Conservation (phyloP, 2,113 vertebrate species). For the Rousettus leschenaultii region DNA sequence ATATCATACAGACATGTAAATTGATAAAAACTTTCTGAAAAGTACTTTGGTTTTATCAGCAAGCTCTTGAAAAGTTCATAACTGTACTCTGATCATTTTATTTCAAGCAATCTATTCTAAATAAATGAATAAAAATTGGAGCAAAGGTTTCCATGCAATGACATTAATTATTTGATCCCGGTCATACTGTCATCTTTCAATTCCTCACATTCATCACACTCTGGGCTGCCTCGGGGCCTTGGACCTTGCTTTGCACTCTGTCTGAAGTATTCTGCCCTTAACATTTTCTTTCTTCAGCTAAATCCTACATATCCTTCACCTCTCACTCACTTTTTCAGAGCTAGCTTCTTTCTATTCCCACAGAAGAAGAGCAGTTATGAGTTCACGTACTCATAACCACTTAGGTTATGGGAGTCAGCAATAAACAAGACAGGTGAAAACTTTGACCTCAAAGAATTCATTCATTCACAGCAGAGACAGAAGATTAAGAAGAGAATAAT, state of each 20-base stretch:
- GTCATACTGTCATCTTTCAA: no score
- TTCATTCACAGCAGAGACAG: neutral
- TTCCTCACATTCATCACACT: neutral
- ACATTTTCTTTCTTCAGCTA: neutral
- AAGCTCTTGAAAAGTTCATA: neutral
- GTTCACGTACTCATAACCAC: neutral
- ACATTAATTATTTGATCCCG: neutral
- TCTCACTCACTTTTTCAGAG: neutral
- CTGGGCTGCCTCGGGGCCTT: neutral
- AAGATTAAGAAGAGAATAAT: neutral
- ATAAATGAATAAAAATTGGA: neutral
- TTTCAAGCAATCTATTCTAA: neutral
- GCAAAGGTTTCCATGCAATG: neutral
- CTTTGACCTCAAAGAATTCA: neutral
- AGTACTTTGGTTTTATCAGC: neutral
- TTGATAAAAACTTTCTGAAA: neutral
- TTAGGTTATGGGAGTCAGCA: neutral
- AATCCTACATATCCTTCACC: neutral
- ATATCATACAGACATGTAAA: neutral
- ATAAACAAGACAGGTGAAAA: neutral
- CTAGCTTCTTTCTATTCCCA: neutral
- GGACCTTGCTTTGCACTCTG: neutral
- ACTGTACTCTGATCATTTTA: neutral
- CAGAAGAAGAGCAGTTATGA: neutral
- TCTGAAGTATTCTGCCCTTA: neutral